A percentile compares a stretch with the other conserved stretches of the same genome.
These are phyloP conservation scores for Nebria ingens DNA, from an alignment of 1,140 invertebrate genomes.

Conservation along the genomic window DNA sequence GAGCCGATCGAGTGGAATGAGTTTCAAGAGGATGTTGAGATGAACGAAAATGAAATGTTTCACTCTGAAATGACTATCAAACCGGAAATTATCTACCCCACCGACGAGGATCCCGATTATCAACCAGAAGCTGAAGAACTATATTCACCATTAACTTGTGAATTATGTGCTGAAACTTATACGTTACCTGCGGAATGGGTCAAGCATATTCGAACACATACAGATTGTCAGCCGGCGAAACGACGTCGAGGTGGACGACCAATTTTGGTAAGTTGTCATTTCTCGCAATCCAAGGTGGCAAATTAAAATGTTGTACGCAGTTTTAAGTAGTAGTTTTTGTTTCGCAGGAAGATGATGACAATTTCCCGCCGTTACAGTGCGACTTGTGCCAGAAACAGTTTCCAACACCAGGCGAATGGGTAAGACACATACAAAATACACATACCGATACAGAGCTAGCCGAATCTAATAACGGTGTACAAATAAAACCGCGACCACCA, in stretches of 20 bases:
- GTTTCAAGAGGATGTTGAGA: slow-evolving; percentile 45
- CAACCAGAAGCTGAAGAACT: slow-evolving; percentile 38
- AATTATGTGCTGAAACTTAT: slow-evolving; percentile 73
- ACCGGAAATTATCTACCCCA: slow-evolving; percentile 33
- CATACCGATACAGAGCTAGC: slow-evolving; percentile 76
- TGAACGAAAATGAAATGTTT: slow-evolving; percentile 43
- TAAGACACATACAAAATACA: slow-evolving; percentile 68
- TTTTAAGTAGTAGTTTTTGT: too few species aligned
- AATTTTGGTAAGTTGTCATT: slow-evolving; percentile 43
- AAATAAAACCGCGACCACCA: slow-evolving; percentile 34
- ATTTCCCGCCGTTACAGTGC: slow-evolving; percentile 59
- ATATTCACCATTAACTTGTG: slow-evolving; percentile 66
- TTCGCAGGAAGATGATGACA: slow-evolving; percentile 48
- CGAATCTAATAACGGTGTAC: slow-evolving; percentile 61
- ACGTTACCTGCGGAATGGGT: slow-evolving; percentile 71
- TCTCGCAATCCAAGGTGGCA: too few species aligned
- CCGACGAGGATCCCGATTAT: slow-evolving; percentile 18
- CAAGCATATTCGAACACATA: slow-evolving; percentile 64
- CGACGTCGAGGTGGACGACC: slow-evolving; percentile 36
- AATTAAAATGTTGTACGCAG: too few species aligned
- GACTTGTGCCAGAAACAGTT: slow-evolving; percentile 73
- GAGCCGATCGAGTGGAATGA: slow-evolving; percentile 42
- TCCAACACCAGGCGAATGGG: slow-evolving; percentile 72
- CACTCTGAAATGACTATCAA: slow-evolving; percentile 44
- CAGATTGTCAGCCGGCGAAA: slow-evolving; percentile 45